Base-by-base conservation (phyloP, 2,797 vertebrate species). In the Pampus argenteus region DNA sequence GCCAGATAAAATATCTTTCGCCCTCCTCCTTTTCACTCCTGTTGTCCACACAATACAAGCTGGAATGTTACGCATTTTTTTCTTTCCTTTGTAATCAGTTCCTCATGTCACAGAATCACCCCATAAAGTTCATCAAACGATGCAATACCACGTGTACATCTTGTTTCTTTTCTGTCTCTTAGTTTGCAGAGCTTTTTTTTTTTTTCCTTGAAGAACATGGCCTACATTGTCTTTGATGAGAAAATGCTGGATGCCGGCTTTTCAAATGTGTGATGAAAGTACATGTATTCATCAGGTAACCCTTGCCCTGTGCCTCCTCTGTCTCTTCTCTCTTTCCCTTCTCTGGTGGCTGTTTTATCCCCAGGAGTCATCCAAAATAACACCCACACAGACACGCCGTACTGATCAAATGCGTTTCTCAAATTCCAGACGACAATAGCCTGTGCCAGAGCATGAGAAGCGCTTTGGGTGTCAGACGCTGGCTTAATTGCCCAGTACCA, bases 391-490 rank as follows among this genome's bases (percentile, higher is more conserved):
- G 81, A 77, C 71, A 52, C 76, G 66, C 79, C 66, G 34, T 40
- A 31, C 84, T 64, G 90, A 92, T 93, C 90, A 92, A 91, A 91
- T 90, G 90, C 89, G 91, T 93, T 92, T 90, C 87, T 91, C 72
- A 83, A 72, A 93, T 94, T 91, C 89, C 90, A 85, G 71, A 79
- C 79, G 45, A 90, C 88, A 91, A 90, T 89, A 83, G 84, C 76
- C 59, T 45, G 83, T 84, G 82, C 86, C 84, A 86, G 79, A 84
- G 80, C 71, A 85, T 73, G 84, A 86, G 77, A 80, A 82, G 59
- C 14, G 60, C 81, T 90, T 84, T 81, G 82, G 86, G 86, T 91
- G 84, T 90, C 82, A 85, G 85, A 76, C 73, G 2, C 83, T 71
- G 86, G 82, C 79, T 88, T 90, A 82, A 88, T 81, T 87, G 76